Evolutionary conservation across 2,113 vertebrate species (phyloP).

Genomic region (Nycticorax nycticorax): DNA sequence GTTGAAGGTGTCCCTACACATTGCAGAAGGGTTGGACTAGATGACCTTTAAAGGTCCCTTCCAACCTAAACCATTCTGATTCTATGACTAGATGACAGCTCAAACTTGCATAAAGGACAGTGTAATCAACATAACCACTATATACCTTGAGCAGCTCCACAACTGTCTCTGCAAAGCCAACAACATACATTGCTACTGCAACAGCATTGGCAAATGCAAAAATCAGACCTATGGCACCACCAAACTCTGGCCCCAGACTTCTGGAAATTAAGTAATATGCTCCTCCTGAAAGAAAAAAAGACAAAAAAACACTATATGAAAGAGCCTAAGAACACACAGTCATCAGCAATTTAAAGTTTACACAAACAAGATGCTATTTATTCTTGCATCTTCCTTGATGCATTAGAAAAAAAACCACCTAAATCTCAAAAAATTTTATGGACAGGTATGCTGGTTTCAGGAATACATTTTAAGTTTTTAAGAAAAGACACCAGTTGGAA

Average conservation of each 20-base stretch:
- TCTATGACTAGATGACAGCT: background rate
- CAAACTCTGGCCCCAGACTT: constrained; percentile 96
- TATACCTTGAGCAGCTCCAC: constrained; percentile 87
- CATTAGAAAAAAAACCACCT: background rate
- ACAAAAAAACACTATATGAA: background rate
- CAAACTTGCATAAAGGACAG: background rate
- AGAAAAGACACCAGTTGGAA: background rate
- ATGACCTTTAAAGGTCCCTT: background rate
- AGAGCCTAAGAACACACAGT: background rate
- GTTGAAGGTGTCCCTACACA: background rate
- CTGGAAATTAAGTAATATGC: constrained; percentile 98
- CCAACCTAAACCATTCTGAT: background rate
- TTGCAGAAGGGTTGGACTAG: background rate
- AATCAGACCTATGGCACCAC: constrained; percentile 95
- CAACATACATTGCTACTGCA: constrained; percentile 98
- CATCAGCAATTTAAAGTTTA: background rate
- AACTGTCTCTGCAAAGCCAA: constrained; percentile 96
- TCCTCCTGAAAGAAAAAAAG: constrained; percentile 78
- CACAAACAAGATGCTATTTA: rapidly evolving
- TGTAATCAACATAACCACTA: background rate
- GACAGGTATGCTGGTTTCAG: background rate
- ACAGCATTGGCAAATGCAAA: constrained; percentile 98
- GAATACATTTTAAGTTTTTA: background rate
- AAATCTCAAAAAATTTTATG: background rate
- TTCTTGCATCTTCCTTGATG: background rate